A percentile compares a stretch with the other conserved stretches of the same genome.
Conservation (phyloP, 2,113 vertebrate genomes). For the Strix aluco region DNA sequence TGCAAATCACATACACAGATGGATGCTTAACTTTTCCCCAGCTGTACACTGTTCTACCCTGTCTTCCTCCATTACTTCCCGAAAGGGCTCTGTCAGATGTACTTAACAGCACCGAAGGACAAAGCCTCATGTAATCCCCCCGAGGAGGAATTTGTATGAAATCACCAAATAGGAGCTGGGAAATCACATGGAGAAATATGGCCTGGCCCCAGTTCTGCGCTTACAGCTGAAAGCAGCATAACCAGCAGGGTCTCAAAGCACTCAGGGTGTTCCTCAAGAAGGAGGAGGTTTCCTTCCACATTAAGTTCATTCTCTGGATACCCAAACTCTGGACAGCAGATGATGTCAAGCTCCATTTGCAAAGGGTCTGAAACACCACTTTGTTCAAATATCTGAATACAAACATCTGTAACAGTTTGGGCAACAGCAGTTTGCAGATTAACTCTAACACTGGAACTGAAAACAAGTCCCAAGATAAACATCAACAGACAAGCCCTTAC, state of each 20-base stretch:
- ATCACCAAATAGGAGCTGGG: not conserved
- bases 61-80: not conserved
- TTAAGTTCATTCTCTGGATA: not conserved
- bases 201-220: not conserved
- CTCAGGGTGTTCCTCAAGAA: not conserved
- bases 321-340: not conserved
- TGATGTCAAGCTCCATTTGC: not conserved
- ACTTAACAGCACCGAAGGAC: not conserved
- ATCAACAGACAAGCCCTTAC: conserved; percentile 57
- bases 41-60: not conserved
- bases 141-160: not conserved
- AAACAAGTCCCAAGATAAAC: not conserved
- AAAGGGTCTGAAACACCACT: not conserved
- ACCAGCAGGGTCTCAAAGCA: not conserved
- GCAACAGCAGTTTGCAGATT: not conserved
- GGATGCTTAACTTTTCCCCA: not conserved
- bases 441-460: not conserved
- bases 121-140: not conserved
- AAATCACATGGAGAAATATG: not conserved
- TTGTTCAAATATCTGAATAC: not conserved
- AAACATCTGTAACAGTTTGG: not conserved
- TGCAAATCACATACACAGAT: not conserved
- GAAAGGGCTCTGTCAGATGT: not conserved
- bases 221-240: not conserved
- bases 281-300: not conserved